Conservation (phyloP, 2,888 invertebrate species). For the Epirrhoe alternata region DNA sequence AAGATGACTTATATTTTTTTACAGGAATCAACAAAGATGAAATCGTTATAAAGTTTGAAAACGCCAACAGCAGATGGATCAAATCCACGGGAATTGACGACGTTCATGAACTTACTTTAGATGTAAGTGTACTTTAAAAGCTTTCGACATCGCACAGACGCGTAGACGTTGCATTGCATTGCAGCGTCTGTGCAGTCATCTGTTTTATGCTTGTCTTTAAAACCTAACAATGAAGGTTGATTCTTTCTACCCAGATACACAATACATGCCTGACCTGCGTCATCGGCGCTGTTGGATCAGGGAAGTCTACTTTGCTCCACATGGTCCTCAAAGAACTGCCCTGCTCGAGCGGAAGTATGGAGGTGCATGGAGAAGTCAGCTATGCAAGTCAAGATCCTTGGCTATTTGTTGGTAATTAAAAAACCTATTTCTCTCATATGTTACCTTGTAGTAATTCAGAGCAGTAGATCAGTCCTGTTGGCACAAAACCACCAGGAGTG, state of each 20-base stretch:
- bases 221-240: neutral
- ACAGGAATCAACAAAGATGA: slow-evolving; percentile 52
- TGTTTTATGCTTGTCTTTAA: too few relatives aligned
- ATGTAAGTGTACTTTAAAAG: slow-evolving; percentile 61
- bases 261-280: slow-evolving; percentile 84
- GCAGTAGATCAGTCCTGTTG: too few relatives aligned
- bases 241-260: slow-evolving; percentile 52
- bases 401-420: slow-evolving; percentile 86
- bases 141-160: too few relatives aligned
- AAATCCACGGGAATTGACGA: slow-evolving; percentile 71
- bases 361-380: slow-evolving; percentile 87
- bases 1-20: neutral
- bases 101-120: slow-evolving; percentile 73
- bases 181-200: too few relatives aligned
- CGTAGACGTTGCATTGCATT: too few relatives aligned
- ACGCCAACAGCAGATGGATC: slow-evolving; percentile 81
- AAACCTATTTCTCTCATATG: neutral
- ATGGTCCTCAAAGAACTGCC: slow-evolving; percentile 91
- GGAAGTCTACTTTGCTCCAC: slow-evolving; percentile 86
- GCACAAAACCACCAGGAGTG: neutral
- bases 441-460: too few relatives aligned
- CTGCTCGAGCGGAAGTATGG: slow-evolving; percentile 85
- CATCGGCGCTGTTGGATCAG: slow-evolving; percentile 86
- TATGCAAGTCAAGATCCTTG: slow-evolving; percentile 95
- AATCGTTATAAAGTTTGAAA: slow-evolving; percentile 66